Evolutionary conservation across 2,888 invertebrate species (phyloP).

Genomic region (Seira sanloemensis): DNA sequence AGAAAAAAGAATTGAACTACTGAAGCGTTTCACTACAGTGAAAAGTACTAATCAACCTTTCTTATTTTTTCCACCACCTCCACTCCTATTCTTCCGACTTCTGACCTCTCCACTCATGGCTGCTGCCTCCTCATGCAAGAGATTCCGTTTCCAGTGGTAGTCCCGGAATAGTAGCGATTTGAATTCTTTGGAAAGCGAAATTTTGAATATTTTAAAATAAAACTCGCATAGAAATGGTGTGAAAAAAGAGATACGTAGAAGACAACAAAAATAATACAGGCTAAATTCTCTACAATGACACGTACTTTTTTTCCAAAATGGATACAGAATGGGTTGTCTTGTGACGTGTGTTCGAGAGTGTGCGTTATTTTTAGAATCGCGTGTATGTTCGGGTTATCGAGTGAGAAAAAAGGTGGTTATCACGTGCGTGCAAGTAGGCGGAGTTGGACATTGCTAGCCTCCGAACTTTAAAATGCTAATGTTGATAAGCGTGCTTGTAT

Average conservation of each 20-base stretch:
- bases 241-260: not conserved
- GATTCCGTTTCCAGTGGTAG: slow-evolving; percentile 45
- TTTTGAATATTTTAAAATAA: not conserved
- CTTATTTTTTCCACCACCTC: slow-evolving; percentile 13
- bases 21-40: not conserved
- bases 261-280: not conserved
- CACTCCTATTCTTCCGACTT: slow-evolving; percentile 13
- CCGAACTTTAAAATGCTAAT: not conserved
- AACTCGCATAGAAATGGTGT: not conserved
- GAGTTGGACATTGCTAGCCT: not conserved
- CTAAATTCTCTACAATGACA: not conserved
- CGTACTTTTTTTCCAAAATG: slow-evolving; percentile 23
- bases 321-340: slow-evolving; percentile 10
- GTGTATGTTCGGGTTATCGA: slow-evolving; percentile 14
- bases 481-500: slow-evolving; percentile 13
- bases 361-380: slow-evolving; percentile 32
- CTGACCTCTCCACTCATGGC: slow-evolving; percentile 37
- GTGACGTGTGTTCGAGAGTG: slow-evolving; percentile 16
- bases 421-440: not conserved
- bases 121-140: slow-evolving; percentile 11
- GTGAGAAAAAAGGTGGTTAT: not conserved
- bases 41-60: slow-evolving; percentile 1
- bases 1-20: not conserved
- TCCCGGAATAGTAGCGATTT: slow-evolving; percentile 30
- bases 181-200: slow-evolving; percentile 31